Base-by-base conservation (phyloP, 2,888 invertebrate species). In the Creontiades dilutus region DNA sequence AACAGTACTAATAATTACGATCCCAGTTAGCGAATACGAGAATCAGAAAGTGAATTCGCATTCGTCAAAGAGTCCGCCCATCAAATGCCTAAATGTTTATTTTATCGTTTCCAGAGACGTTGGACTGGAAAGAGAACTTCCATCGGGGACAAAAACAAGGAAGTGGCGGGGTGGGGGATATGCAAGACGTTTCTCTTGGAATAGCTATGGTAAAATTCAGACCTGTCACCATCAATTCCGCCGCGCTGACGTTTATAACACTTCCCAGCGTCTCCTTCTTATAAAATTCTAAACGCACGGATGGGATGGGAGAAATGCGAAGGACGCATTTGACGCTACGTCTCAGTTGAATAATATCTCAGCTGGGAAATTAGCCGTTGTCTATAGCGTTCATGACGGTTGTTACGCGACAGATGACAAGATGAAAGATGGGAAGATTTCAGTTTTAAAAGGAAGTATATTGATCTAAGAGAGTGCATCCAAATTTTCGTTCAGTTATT, bases 161-260 rank as follows among this genome's bases (percentile, higher is more conserved):
- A 68, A 68, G 68, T 23, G 68, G 27, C 12, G 0, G 37, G 37
- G 37, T n/a, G n/a, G n/a, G 23, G 23, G 23, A 68, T 68, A 68
- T 68, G 68, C 68, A 23, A 68, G 68, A 23, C 68, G 68, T 68
- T 68, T 68, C 68, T 68, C 68, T 27, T 12, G 68, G 11, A 23
- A 68, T 68, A 23, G 23, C 68, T 68, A 68, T 23, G 23, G 68
- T 68, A 23, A 68, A 68, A 68, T 68, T 68, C 68, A 68, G 68
- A 68, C 19, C 68, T 68, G 68, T 68, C 68, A 68, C 68, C 68
- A 23, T 68, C 27, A 68, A 68, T 68, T 68, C 23, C 68, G 23
- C 23, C 19, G 23, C 68, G 68, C 27, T 68, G 68, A 68, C 23
- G 23, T 68, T 68, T 68, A 68, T 68, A 68, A 68, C 68, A 23